Evolutionary conservation across 35 echinoderm and acorn worm species (phyloP).

Genomic region (Lytechinus pictus): DNA sequence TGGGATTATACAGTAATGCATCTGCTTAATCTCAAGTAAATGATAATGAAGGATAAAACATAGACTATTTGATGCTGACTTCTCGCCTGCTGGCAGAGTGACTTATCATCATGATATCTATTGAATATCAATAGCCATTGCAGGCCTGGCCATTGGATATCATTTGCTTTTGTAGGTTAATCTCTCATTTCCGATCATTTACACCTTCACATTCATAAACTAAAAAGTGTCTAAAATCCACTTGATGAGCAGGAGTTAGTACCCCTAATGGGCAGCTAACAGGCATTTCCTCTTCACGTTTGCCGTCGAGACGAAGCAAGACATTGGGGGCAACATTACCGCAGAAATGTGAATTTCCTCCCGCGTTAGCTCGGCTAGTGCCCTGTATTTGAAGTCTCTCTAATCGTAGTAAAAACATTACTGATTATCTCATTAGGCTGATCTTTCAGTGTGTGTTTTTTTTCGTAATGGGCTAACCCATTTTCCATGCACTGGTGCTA

Average conservation of each 20-base stretch:
- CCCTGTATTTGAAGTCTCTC: background rate
- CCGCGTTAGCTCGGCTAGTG: background rate
- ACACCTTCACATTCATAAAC: background rate
- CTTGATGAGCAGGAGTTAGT: background rate
- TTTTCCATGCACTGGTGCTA: background rate
- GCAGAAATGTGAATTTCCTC: conserved; percentile 38
- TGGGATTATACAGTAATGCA: background rate
- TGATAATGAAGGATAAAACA: background rate
- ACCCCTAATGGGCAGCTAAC: background rate
- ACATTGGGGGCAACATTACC: background rate
- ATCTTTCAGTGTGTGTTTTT: background rate
- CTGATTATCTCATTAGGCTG: background rate
- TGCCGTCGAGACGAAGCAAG: background rate
- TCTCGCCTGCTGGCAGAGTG: background rate
- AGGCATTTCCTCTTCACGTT: background rate
- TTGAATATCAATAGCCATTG: background rate
- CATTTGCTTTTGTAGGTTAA: background rate
- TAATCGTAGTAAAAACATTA: background rate
- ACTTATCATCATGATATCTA: background rate
- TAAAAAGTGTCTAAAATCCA: background rate
- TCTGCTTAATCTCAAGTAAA: background rate
- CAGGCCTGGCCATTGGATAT: background rate
- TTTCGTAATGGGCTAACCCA: background rate
- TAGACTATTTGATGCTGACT: background rate
- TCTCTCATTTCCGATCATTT: background rate